Evolutionary conservation across 1,140 invertebrate species (phyloP), one percentile per base, ranked within the genome.

Genomic region (Thaumatotibia leucotreta): DNA sequence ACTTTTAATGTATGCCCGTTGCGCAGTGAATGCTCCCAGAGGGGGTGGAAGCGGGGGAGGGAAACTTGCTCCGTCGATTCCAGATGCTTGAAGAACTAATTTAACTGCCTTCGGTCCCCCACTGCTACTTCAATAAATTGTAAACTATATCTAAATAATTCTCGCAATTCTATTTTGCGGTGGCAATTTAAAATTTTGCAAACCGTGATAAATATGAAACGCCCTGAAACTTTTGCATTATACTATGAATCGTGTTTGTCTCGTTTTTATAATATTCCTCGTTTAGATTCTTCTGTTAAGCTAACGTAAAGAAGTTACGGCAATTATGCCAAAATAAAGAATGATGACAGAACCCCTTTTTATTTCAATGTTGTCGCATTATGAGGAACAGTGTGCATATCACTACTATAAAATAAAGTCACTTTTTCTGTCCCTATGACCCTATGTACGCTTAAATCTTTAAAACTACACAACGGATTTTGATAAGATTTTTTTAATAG

Each of bases 11-110:
- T 85, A 86, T 85, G 80, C 79, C 73, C 79, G 79, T 82, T 82
- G 77, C 74, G 75, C 65, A 69, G 69, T 75, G 79, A 79, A 80
- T 77, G 68, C 52, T 58, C 23, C 9, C 22, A 69, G 73, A 66
- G 65, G 69, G 69, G 49, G 54, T 23, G 58, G 20, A 68, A 68
- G 65, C 65, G 62, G 67, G 67, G 63, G 66, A 63, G 66, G 39
- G 49, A 77, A 86, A 89, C 82, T 88, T 87, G 73, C 78, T 82
- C 85, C 75, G 79, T 84, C 84, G 79, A 84, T 82, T 82, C 70
- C 79, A 79, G 79, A 85, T 83, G 83, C 84, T 83, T 81, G 80
- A 83, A 86, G 79, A 89, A 86, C 85, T 89, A 87, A 88, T 89
- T 89, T 89, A 86, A 88, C 83, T 88, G 75, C 85, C 23, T 27